A percentile compares a stretch with the other conserved stretches of the same genome.
Evolutionary conservation across 2,888 invertebrate species (phyloP).

Genomic region (Resseliella maxima): DNA sequence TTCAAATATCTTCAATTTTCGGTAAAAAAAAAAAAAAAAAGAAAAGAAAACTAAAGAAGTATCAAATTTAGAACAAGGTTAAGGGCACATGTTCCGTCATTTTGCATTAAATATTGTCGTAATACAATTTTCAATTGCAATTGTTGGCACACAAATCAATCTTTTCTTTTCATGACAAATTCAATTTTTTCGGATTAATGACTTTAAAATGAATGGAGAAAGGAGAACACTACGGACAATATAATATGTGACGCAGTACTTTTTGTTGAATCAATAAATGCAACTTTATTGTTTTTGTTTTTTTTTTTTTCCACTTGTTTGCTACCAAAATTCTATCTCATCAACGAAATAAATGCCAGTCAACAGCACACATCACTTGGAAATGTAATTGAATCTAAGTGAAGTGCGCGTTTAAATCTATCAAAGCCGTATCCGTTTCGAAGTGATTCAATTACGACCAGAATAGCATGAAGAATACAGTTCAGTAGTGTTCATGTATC

Average conservation of each 20-base stretch:
- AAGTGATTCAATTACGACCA: neutral
- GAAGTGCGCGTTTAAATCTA: constrained; percentile 33
- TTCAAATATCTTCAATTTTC: neutral
- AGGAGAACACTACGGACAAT: too few relatives aligned
- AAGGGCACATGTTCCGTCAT: neutral
- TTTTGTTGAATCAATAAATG: too few relatives aligned
- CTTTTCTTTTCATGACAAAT: neutral
- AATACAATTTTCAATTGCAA: too few relatives aligned
- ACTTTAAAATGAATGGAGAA: too few relatives aligned
- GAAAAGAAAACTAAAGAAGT: neutral
- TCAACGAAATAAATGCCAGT: neutral
- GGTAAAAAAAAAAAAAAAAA: too few relatives aligned
- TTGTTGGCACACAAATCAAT: neutral
- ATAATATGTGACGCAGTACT: too few relatives aligned
- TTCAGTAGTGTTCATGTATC: neutral
- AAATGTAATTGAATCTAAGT: neutral
- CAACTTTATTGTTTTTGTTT: too few relatives aligned
- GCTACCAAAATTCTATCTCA: too few relatives aligned
- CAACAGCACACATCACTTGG: neutral
- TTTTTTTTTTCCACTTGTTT: too few relatives aligned
- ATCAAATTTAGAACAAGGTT: neutral
- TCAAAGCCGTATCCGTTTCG: constrained; percentile 9
- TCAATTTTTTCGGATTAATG: neutral
- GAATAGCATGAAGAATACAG: neutral
- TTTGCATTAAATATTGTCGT: neutral